Evolutionary conservation across 2,113 vertebrate genomes (phyloP).

Genomic region (Corvus cornix): DNA sequence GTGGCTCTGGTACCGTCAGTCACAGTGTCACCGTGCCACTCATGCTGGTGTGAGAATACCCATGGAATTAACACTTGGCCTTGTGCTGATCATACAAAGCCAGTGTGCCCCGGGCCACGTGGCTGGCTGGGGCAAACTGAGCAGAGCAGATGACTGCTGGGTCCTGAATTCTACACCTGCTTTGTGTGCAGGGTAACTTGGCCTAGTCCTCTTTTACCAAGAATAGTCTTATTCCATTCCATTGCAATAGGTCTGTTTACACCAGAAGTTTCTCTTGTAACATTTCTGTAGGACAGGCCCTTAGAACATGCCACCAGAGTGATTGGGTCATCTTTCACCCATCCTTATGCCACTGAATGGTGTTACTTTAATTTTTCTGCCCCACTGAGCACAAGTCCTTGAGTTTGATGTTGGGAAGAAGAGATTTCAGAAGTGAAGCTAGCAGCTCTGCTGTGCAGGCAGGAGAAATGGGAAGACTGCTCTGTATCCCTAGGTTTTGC

Average conservation of each 20-base stretch:
- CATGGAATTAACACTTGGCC: background rate
- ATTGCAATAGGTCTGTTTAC: background rate
- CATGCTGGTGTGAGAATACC: background rate
- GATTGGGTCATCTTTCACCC: background rate
- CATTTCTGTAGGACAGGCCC: background rate
- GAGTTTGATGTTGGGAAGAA: background rate
- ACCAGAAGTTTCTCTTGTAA: background rate
- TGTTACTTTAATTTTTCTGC: background rate
- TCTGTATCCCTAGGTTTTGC: background rate
- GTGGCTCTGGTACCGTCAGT: background rate
- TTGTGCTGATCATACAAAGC: background rate
- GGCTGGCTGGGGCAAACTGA: background rate
- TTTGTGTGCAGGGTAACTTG: background rate
- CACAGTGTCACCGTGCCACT: background rate
- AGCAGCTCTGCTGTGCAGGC: background rate
- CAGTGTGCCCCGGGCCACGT: no score
- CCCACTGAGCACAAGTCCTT: background rate
- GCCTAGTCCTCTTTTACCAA: background rate
- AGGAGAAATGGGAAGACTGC: background rate
- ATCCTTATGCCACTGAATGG: accelerated
- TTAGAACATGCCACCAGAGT: background rate
- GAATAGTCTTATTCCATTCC: background rate
- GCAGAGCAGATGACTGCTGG: background rate
- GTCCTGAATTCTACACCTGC: background rate
- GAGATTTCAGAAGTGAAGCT: background rate